Evolutionary conservation across 2,888 invertebrate genomes (phyloP).

Genomic region (Volucella inflata): DNA sequence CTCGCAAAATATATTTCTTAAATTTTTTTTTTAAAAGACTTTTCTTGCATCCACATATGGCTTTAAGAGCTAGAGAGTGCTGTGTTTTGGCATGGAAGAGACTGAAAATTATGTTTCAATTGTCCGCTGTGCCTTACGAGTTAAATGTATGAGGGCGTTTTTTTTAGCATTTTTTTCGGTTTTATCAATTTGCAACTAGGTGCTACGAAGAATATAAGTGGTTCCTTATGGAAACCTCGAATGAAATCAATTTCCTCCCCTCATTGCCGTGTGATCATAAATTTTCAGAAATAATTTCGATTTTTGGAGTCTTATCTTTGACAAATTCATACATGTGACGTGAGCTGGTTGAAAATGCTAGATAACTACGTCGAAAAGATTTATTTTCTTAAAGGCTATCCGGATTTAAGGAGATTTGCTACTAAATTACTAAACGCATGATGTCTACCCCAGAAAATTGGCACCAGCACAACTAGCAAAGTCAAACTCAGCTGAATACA

Average conservation of each 20-base stretch:
- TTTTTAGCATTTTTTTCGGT: conserved; percentile 17
- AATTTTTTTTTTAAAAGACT: conserved; percentile 26
- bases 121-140: conserved; percentile 37
- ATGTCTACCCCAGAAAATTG: no score
- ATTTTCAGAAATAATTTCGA: conserved; percentile 10
- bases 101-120: conserved; percentile 57
- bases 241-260: neutral
- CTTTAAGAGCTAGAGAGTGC: neutral
- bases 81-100: conserved; percentile 1
- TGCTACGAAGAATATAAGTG: neutral
- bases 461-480: no score
- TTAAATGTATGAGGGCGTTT: conserved; percentile 29
- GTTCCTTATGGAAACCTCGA: conserved; percentile 28
- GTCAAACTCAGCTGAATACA: no score
- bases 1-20: conserved; percentile 45
- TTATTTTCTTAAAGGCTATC: no score
- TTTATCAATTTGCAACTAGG: conserved; percentile 5
- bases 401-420: no score
- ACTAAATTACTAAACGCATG: no score
- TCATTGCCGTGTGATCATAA: conserved; percentile 12
- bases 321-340: no score
- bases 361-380: no score
- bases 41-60: conserved; percentile 51
- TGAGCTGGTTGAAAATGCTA: no score
- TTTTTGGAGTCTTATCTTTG: no score